Conservation (phyloP, 2,113 vertebrate species). For the Neolamprologus cancellatus region DNA sequence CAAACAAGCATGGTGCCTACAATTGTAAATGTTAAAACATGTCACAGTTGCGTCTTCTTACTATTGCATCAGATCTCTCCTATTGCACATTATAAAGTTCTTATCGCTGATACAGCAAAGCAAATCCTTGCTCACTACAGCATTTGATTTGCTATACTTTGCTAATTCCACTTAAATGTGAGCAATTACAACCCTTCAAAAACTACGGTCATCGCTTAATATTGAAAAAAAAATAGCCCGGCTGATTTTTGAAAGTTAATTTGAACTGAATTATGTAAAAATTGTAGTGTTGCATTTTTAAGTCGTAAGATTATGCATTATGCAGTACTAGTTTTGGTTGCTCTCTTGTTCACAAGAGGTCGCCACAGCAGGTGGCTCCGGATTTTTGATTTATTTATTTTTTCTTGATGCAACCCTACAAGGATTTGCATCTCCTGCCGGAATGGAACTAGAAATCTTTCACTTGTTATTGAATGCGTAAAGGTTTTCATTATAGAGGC, state of each 20-base stretch:
- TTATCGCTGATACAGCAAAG: neutral
- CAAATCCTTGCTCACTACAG: neutral
- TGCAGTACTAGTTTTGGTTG: neutral
- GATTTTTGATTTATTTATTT: neutral
- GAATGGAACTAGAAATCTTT: neutral
- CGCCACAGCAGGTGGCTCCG: neutral
- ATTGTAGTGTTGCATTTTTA: neutral
- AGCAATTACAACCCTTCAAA: neutral
- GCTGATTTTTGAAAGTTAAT: neutral
- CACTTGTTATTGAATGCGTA: neutral
- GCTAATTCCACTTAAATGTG: neutral
- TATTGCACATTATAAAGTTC: neutral
- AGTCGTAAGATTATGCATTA: neutral
- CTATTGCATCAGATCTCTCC: neutral
- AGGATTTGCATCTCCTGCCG: neutral
- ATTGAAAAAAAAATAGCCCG: neutral
- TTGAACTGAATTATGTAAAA: neutral
- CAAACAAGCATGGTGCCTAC: neutral
- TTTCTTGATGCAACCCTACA: neutral
- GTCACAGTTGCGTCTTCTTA: neutral
- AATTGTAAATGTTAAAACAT: neutral
- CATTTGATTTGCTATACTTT: neutral
- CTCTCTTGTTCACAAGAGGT: neutral
- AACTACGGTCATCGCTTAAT: neutral
- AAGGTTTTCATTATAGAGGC: neutral